phyloP scores from a whole-genome alignment of 2,888 invertebrate species.

The Pollenia labialis region DNA sequence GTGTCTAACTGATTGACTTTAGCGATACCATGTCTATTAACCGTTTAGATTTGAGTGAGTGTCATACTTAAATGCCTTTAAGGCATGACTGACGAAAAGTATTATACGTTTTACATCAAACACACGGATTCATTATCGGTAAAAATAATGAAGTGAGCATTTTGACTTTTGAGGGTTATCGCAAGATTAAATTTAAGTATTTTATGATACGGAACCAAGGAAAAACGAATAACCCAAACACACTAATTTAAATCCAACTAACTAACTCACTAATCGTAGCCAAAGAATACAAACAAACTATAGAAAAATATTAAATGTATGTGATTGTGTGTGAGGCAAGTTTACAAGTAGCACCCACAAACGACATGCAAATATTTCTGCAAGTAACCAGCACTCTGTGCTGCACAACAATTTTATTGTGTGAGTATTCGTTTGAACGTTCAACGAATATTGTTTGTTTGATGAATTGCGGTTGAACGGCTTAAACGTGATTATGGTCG shows the following conservation, averaged over 20 bases:
- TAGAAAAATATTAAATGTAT: conserved; percentile 26
- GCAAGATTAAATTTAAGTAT: conserved; percentile 51
- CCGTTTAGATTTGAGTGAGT: background rate
- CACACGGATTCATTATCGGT: conserved; percentile 43
- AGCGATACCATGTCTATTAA: background rate
- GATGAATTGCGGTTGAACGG: conserved; percentile 77
- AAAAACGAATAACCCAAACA: conserved; percentile 28
- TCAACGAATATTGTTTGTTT: conserved; percentile 76
- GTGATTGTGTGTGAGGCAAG: conserved; percentile 41
- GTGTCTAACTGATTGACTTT: conserved; percentile 38
- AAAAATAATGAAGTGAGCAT: conserved; percentile 50
- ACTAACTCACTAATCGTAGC: conserved; percentile 41
- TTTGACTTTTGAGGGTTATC: conserved; percentile 62
- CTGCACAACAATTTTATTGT: background rate
- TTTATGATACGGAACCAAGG: conserved; percentile 43
- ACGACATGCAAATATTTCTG: conserved; percentile 70
- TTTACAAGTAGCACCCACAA: conserved; percentile 69
- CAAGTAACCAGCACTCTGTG: conserved; percentile 50
- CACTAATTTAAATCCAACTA: conserved; percentile 41
- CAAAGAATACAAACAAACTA: conserved; percentile 38
- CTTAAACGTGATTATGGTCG: conserved; percentile 69
- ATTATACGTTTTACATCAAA: conserved; percentile 35
- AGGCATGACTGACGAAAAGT: conserved; percentile 41
- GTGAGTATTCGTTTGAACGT: conserved; percentile 12
- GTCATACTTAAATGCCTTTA: conserved; percentile 22